Percentiles rank a stretch among this genome's conserved stretches.
Evolutionary conservation across 1,140 invertebrate genomes (phyloP).

Genomic region (Laupala kohalensis): DNA sequence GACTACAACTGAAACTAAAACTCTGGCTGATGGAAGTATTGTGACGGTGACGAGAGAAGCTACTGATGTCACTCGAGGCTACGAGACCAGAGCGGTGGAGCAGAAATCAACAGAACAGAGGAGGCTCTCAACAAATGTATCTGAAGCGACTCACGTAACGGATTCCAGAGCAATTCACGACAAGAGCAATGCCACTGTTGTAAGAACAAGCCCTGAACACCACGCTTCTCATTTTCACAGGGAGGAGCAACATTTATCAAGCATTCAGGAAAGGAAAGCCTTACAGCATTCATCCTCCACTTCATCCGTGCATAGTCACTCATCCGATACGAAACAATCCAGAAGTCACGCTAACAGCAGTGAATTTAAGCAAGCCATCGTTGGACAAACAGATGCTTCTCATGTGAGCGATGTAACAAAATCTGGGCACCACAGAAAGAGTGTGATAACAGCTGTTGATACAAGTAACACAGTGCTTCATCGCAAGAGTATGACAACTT

Average conservation of each 20-base stretch:
- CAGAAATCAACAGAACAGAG: neutral
- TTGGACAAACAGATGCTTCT: neutral
- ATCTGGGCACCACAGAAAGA: conserved; percentile 46
- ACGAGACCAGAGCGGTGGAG: neutral
- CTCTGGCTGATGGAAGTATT: conserved; percentile 35
- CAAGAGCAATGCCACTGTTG: neutral
- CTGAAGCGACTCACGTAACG: neutral
- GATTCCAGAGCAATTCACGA: neutral
- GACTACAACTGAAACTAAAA: conserved; percentile 29
- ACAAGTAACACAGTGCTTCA: conserved; percentile 62
- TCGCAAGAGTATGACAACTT: conserved; percentile 45
- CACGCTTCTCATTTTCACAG: neutral
- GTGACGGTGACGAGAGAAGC: conserved; percentile 29
- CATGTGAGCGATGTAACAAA: neutral
- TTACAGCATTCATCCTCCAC: neutral
- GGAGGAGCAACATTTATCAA: neutral
- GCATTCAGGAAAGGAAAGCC: neutral
- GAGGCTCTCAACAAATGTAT: neutral
- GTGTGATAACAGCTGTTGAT: conserved; percentile 55
- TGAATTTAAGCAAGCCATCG: conserved; percentile 10
- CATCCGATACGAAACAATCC: neutral
- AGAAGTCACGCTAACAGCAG: conserved; percentile 3
- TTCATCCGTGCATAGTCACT: neutral
- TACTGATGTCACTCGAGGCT: neutral
- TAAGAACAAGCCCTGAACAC: neutral